Evolutionary conservation across 2,797 vertebrate genomes (phyloP).

Genomic region (Mormyrops attenuatus): DNA sequence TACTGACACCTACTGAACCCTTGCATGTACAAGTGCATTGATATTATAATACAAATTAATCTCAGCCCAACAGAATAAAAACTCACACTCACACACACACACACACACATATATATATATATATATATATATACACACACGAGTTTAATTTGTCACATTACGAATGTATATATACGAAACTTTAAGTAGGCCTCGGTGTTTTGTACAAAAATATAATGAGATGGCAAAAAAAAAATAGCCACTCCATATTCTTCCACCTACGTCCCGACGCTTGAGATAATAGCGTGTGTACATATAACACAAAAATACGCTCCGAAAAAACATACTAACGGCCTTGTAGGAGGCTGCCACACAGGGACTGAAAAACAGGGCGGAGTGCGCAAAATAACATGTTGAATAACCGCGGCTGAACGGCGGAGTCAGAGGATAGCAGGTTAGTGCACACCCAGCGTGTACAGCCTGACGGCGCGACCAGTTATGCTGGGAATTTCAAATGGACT

Average conservation of each 20-base stretch:
- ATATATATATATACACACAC: slow-evolving; percentile 21
- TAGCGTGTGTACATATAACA: neutral
- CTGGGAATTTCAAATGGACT: neutral
- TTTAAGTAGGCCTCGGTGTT: neutral
- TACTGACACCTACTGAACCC: neutral
- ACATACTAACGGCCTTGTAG: neutral
- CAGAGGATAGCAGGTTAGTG: neutral
- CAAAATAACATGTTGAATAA: neutral
- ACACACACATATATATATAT: too few relatives aligned
- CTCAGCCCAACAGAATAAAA: slow-evolving; percentile 31
- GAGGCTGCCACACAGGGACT: neutral
- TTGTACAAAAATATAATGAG: neutral
- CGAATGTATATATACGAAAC: too few relatives aligned
- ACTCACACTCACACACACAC: slow-evolving; percentile 20
- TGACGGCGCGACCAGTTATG: neutral
- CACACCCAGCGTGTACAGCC: neutral
- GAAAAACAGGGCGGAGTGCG: neutral
- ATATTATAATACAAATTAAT: neutral
- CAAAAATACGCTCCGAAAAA: neutral
- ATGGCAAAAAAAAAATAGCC: neutral
- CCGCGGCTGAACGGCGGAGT: neutral
- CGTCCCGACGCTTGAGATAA: neutral
- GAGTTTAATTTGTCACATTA: too few relatives aligned
- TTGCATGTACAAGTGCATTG: neutral
- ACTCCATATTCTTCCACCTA: neutral